phyloP scores from a whole-genome alignment of 2,113 vertebrate species.

The Oceanodroma tethys region DNA sequence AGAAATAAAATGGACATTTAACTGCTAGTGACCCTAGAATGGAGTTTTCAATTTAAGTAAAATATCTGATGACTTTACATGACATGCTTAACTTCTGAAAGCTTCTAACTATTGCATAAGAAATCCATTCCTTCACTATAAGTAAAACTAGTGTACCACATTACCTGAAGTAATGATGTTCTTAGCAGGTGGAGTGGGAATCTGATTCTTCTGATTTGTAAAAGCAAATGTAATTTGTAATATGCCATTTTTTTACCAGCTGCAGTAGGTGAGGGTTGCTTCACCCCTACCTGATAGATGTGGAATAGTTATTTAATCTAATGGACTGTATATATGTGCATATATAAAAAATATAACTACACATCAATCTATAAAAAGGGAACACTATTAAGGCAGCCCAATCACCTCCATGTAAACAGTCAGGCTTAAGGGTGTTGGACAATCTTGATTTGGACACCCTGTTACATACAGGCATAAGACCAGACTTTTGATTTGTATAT shows the following conservation, averaged over 20 bases:
- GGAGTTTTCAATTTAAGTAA: not conserved
- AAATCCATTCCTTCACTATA: not conserved
- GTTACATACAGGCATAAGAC: fast-evolving
- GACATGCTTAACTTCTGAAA: not conserved
- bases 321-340: not conserved
- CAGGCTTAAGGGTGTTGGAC: not conserved
- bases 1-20: not conserved
- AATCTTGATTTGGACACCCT: not conserved
- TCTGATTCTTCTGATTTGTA: not conserved
- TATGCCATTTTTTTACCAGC: not conserved
- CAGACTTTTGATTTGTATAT: not conserved
- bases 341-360: not conserved
- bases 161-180: not conserved
- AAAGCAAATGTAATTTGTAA: not conserved
- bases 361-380: not conserved
- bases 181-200: not conserved
- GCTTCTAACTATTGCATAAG: not conserved
- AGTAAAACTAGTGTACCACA: not conserved
- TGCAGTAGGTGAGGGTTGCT: not conserved
- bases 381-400: not conserved
- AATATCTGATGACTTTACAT: not conserved
- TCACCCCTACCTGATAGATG: not conserved
- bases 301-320: not conserved
- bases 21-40: not conserved
- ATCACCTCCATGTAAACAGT: not conserved